Base-by-base conservation (phyloP, 2,797 vertebrate genomes). In the Gobio occitaniae region DNA sequence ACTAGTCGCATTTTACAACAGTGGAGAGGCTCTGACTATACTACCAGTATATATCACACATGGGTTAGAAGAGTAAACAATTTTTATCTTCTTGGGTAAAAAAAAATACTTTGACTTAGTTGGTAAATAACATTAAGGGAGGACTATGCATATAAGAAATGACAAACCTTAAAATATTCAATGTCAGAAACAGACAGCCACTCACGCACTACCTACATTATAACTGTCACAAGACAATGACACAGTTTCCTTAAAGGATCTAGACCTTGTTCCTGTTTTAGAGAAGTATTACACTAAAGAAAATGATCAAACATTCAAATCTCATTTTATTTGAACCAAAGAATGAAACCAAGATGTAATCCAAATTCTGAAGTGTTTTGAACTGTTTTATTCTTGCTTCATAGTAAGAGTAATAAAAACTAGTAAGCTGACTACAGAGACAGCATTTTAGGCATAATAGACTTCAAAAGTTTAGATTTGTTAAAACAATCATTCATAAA, bases 211-310 rank as follows among this genome's bases (percentile, higher is more conserved):
- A 38, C 4, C 6, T 32, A 1, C 13, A 36, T 21, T 8, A 8
- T 13, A 69, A 70, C 25, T 2, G 82, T 84, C 83, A 84, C 83
- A 84, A 78, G 83, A 78, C 83, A 78, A 44, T 68, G 75, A 59
- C 75, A 76, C 6, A 70, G 75, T 78, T 78, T 84, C 74, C 75
- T 78, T 70, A 70, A 84, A 47, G 32, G 12, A 69, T 48, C 36
- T 36, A 59, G n/a, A 70, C 8, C n/a, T 47, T n/a, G 63, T 84
- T 84, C 83, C 74, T 78, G 74, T 70, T 84, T 84, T 21, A 69
- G 7, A n/a, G 2, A 56, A 29, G 36, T 50, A 54, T 76, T 75
- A 65, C 71, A 21, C 19, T 6, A 38, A 4, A 13, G 1, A 74
- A 32, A 63, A 63, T 12, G 3, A 29, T 4, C 8, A 78, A 63